These are phyloP conservation scores for Mormyrus proboscirostris DNA, from an alignment of 2,797 vertebrate genomes.

Conservation along the genomic window DNA sequence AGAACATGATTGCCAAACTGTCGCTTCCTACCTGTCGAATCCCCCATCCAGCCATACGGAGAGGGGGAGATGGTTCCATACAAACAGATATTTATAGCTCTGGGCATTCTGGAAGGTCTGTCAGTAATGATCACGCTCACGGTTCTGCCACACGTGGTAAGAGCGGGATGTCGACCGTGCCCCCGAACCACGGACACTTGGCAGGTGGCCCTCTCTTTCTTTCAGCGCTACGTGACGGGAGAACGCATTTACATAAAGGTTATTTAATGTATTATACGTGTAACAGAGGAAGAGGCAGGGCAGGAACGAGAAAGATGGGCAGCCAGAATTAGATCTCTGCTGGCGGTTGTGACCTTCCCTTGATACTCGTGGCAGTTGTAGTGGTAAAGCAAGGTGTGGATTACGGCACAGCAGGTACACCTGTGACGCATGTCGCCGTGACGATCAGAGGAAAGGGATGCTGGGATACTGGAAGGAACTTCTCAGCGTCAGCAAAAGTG, in stretches of 20 bases:
- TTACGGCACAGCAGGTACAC: background rate
- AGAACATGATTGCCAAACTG: background rate
- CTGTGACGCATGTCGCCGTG: background rate
- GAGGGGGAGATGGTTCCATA: background rate
- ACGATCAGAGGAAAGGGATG: background rate
- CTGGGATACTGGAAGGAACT: background rate
- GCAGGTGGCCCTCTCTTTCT: background rate
- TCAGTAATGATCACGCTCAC: background rate
- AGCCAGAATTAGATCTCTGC: background rate
- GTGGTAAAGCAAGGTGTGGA: background rate
- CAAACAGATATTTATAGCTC: conserved; percentile 12
- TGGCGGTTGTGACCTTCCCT: background rate
- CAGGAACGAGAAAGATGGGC: background rate
- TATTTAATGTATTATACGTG: background rate
- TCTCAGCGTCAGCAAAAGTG: background rate
- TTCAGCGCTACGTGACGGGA: background rate
- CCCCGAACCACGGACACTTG: background rate
- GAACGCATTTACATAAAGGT: background rate
- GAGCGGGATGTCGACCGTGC: background rate
- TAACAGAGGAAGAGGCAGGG: background rate
- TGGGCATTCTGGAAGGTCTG: background rate
- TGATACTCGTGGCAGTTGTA: background rate
- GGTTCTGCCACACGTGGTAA: background rate
- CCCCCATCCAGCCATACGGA: conserved; percentile 11
- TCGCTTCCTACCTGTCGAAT: conserved; percentile 12